These are phyloP conservation scores for Agelas oroides DNA, from an alignment of 37 sponge, comb jelly and placozoan genomes.

Conservation along the genomic window DNA sequence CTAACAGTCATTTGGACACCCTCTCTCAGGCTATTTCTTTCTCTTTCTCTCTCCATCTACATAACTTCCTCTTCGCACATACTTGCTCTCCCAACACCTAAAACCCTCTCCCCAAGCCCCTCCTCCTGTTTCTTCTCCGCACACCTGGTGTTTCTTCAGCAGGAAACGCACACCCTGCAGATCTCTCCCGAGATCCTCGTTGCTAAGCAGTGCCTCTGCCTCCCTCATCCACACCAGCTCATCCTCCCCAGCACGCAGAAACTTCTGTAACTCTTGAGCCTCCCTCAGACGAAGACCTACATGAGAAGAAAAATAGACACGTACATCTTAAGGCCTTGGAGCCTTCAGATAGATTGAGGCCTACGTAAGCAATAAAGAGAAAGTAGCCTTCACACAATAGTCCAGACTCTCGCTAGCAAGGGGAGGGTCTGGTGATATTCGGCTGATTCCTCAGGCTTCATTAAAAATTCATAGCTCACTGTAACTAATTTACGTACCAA, in stretches of 20 bases:
- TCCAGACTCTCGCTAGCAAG: too few relatives aligned
- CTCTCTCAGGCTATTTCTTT: too few relatives aligned
- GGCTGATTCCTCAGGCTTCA: too few relatives aligned
- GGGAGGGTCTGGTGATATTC: too few relatives aligned
- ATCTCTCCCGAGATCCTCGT: conserved; percentile 88
- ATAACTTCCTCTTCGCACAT: too few relatives aligned
- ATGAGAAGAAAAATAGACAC: background rate
- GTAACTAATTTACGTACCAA: too few relatives aligned
- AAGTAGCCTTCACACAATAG: background rate
- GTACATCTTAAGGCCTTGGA: too few relatives aligned
- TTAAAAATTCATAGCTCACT: too few relatives aligned
- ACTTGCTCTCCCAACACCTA: too few relatives aligned
- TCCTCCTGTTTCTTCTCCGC: background rate
- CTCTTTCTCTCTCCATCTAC: too few relatives aligned
- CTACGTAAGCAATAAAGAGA: background rate
- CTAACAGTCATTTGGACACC: too few relatives aligned
- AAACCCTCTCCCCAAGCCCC: too few relatives aligned
- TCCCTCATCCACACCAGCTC: conserved; percentile 82
- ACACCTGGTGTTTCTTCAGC: conserved; percentile 91
- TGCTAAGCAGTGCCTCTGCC: conserved; percentile 79
- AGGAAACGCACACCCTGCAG: conserved; percentile 89
- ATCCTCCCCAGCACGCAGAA: conserved; percentile 82
- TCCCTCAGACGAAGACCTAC: conserved; percentile 62
- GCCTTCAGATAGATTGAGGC: background rate
- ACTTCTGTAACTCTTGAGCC: conserved; percentile 69